Evolutionary conservation across 2,888 invertebrate species (phyloP).

Genomic region (Sesia bembeciformis): DNA sequence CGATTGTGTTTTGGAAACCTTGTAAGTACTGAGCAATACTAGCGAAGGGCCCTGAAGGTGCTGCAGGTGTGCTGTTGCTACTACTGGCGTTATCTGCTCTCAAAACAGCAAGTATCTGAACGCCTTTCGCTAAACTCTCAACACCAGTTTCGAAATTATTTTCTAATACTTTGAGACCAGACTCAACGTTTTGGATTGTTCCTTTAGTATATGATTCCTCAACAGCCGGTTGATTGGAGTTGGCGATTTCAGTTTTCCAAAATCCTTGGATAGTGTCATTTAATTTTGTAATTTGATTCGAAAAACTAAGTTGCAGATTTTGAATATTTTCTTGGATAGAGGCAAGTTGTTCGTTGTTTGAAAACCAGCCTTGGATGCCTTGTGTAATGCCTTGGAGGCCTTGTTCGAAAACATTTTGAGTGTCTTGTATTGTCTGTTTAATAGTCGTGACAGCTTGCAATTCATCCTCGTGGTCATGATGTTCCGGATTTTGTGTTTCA

Average conservation of each 20-base stretch:
- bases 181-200: conserved; percentile 24
- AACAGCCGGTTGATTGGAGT: conserved; percentile 8
- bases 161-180: conserved; percentile 29
- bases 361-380: conserved; percentile 36
- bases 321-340: conserved; percentile 36
- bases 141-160: conserved; percentile 41
- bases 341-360: conserved; percentile 33
- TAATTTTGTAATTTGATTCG: conserved; percentile 37
- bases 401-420: conserved; percentile 24
- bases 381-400: conserved; percentile 36
- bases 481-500: conserved; percentile 54
- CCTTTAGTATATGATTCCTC: conserved; percentile 16
- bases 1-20: conserved; percentile 16
- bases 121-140: conserved; percentile 35
- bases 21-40: conserved; percentile 7
- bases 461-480: conserved; percentile 21
- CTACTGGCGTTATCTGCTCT: conserved; percentile 27
- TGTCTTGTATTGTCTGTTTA: conserved; percentile 35
- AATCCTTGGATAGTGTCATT: conserved; percentile 36
- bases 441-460: conserved; percentile 28
- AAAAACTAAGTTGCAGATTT: conserved; percentile 34
- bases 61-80: conserved; percentile 3
- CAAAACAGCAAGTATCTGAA: conserved; percentile 29
- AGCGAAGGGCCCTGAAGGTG: conserved; percentile 3
- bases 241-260: conserved; percentile 19